phyloP scores from a whole-genome alignment of 2,797 vertebrate genomes.

The Gila robusta region DNA sequence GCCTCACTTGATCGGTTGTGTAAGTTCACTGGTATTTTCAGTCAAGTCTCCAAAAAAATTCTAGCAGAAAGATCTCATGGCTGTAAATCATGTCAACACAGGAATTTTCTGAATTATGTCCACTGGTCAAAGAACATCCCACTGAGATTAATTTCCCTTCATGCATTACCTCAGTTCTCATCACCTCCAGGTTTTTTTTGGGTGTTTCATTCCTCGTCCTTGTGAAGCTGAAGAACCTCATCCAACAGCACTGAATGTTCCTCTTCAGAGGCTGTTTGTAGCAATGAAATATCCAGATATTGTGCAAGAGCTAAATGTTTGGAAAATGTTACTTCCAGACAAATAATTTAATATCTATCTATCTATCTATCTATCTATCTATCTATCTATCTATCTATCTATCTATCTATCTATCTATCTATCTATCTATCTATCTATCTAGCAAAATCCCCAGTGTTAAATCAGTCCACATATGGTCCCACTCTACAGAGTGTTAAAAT shows the following conservation, averaged over 20 bases:
- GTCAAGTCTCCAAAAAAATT: background rate
- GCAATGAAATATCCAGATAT: slow-evolving; percentile 6
- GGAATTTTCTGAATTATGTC: slow-evolving; percentile 7
- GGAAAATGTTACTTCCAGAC: slow-evolving; percentile 13
- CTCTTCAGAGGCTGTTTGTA: background rate
- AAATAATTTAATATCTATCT: background rate
- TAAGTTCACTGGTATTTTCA: background rate
- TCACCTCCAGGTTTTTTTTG: background rate
- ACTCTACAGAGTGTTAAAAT: too few relatives aligned
- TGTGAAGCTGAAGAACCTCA: background rate
- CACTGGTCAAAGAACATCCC: background rate
- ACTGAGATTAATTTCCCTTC: background rate
- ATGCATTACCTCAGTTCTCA: slow-evolving; percentile 7
- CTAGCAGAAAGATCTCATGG: slow-evolving; percentile 9
- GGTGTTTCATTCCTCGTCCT: background rate
- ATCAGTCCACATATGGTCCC: too few relatives aligned
- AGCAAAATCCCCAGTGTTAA: too few relatives aligned
- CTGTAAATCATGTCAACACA: background rate
- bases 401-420: background rate
- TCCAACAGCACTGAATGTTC: background rate
- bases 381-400: background rate
- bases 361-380: background rate
- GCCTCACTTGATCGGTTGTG: background rate
- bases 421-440: too few relatives aligned
- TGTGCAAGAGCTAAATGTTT: background rate